Evolutionary conservation across 1,140 invertebrate species (phyloP).

Genomic region (Microplitis demolitor): DNA sequence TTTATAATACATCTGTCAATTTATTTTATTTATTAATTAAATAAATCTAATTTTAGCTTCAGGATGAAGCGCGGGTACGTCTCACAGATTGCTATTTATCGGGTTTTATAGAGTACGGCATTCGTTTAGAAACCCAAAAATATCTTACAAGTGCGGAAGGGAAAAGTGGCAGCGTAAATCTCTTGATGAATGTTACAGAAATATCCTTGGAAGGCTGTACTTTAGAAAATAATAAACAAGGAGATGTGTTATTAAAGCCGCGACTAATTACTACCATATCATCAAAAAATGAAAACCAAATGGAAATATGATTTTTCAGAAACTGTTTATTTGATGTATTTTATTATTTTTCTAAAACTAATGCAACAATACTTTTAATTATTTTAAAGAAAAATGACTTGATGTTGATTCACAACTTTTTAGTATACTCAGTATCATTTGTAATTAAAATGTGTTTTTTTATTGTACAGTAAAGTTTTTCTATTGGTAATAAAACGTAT

Average conservation of each 20-base stretch:
- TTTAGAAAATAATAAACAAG: constrained; percentile 46
- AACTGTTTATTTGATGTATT: not conserved
- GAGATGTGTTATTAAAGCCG: constrained; percentile 43
- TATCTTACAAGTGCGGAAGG: constrained; percentile 32
- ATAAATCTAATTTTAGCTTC: constrained; percentile 36
- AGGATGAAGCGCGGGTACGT: constrained; percentile 41
- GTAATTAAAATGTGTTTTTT: too few relatives aligned
- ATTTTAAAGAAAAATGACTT: not conserved
- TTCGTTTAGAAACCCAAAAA: constrained; percentile 51
- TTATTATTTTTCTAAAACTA: too few relatives aligned
- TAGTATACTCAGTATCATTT: too few relatives aligned
- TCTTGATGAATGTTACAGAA: constrained; percentile 42
- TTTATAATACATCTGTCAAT: not conserved
- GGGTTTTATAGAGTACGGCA: constrained; percentile 49
- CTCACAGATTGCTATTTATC: constrained; percentile 44
- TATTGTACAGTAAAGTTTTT: too few relatives aligned
- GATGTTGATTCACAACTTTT: too few relatives aligned
- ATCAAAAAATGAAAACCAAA: constrained; percentile 36
- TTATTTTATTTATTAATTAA: constrained; percentile 10
- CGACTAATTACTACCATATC: constrained; percentile 25
- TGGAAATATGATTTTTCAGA: constrained; percentile 21
- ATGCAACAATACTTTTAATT: not conserved
- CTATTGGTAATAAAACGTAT: too few relatives aligned
- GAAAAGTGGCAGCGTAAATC: constrained; percentile 40
- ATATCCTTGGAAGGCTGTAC: constrained; percentile 45